phyloP scores from a whole-genome alignment of 2,113 vertebrate species.

The Eretmochelys imbricata region DNA sequence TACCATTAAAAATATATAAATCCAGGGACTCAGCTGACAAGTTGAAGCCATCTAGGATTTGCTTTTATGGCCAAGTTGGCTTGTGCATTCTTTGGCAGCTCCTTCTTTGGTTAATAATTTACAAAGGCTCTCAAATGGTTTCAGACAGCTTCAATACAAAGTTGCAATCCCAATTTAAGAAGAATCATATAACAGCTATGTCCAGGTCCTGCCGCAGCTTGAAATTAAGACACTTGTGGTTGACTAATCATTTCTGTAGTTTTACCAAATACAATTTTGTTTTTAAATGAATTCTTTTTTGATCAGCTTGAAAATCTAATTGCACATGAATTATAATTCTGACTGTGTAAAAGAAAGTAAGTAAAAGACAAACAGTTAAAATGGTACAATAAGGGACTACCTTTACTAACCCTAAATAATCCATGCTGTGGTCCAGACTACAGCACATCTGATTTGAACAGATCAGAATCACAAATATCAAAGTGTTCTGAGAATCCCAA shows the following conservation, averaged over 20 bases:
- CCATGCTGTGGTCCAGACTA: background rate
- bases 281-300: background rate
- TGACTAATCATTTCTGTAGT: slow-evolving; percentile 8
- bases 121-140: slow-evolving; percentile 73
- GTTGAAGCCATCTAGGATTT: slow-evolving; percentile 46
- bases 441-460: background rate
- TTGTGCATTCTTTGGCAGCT: slow-evolving; percentile 67
- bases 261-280: background rate
- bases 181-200: slow-evolving; percentile 54
- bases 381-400: background rate
- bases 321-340: background rate
- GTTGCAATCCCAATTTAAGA: slow-evolving; percentile 45
- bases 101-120: slow-evolving; percentile 75
- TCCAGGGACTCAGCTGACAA: slow-evolving; percentile 57
- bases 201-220: background rate
- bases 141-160: slow-evolving; percentile 56
- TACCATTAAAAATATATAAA: slow-evolving; percentile 75
- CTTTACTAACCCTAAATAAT: background rate
- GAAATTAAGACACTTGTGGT: slow-evolving; percentile 10
- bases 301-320: background rate
- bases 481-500: background rate
- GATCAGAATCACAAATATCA: background rate
- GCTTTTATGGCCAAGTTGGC: slow-evolving; percentile 45
- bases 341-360: background rate
- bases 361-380: background rate